Percentiles rank a stretch among this genome's conserved stretches.
Conservation (phyloP, 2,888 invertebrate species). For the Chaetogeoica ovagalla region DNA sequence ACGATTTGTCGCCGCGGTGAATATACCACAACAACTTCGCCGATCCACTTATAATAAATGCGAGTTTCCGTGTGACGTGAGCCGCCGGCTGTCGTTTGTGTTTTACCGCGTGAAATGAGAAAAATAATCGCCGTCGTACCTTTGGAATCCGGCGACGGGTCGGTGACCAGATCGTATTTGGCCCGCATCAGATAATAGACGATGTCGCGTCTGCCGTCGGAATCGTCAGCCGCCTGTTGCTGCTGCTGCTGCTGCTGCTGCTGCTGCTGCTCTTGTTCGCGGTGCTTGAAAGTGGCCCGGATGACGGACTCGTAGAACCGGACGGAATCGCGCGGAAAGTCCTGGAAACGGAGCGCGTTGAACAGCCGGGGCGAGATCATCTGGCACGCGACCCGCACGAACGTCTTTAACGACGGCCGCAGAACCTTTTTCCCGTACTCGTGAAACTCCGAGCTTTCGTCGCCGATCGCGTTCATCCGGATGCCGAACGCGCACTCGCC, state of each 20-base stretch:
- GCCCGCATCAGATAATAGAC: constrained; percentile 38
- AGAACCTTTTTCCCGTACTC: not conserved
- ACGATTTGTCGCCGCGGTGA: too few relatives aligned
- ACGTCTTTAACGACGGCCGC: constrained; percentile 54
- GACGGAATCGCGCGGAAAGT: constrained; percentile 54
- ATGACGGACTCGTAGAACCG: constrained; percentile 57
- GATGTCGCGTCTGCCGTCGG: constrained; percentile 24
- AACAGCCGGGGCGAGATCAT: constrained; percentile 21
- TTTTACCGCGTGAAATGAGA: too few relatives aligned
- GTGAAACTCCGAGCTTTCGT: constrained; percentile 53
- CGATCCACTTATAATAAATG: too few relatives aligned
- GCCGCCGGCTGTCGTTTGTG: too few relatives aligned
- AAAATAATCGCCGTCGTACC: not conserved
- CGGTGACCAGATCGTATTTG: not conserved
- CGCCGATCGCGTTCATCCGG: constrained; percentile 60
- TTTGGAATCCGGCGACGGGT: not conserved
- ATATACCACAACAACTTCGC: too few relatives aligned
- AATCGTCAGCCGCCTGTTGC: constrained; percentile 8
- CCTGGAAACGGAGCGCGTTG: constrained; percentile 53
- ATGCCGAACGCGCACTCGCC: constrained; percentile 62
- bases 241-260: too few relatives aligned
- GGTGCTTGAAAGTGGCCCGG: constrained; percentile 2
- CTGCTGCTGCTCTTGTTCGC: not conserved
- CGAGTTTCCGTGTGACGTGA: too few relatives aligned
- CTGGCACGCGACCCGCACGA: constrained; percentile 42